Evolutionary conservation across 2,113 vertebrate species (phyloP).

Genomic region (Petrocephalus microphthalmus): DNA sequence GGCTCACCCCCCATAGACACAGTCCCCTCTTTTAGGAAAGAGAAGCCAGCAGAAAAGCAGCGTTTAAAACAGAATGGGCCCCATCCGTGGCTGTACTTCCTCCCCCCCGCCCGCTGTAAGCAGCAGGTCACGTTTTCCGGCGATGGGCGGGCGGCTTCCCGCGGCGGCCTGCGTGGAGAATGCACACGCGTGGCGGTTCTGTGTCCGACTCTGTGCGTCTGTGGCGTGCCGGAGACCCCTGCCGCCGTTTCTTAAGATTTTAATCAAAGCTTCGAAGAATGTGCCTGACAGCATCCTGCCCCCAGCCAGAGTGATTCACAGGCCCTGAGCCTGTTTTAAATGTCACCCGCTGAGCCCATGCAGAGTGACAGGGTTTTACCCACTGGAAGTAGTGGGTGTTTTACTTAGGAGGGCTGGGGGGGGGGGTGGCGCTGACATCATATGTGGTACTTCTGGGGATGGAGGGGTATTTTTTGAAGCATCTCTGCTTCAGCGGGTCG

Average conservation of each 20-base stretch:
- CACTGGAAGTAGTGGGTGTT: constrained; percentile 56
- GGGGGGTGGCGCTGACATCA: constrained; percentile 19
- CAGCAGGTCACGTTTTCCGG: neutral
- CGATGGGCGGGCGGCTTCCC: neutral
- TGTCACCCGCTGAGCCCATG: constrained; percentile 66
- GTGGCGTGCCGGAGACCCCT: neutral
- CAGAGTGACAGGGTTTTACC: constrained; percentile 62
- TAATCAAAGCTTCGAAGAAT: constrained; percentile 46
- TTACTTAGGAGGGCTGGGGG: constrained; percentile 35
- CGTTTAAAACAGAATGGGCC: neutral
- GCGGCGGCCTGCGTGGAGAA: too few species aligned
- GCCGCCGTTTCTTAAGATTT: constrained; percentile 27
- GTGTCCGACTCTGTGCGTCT: neutral
- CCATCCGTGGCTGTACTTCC: neutral
- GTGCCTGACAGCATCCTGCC: constrained; percentile 18
- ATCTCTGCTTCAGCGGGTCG: neutral
- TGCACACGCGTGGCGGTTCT: neutral
- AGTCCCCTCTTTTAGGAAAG: neutral
- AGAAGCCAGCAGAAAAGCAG: neutral
- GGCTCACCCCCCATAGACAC: neutral
- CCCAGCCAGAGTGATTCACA: constrained; percentile 60
- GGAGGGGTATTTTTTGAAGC: constrained; percentile 18
- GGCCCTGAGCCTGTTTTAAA: constrained; percentile 64
- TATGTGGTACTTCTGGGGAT: constrained; percentile 36
- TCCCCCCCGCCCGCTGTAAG: neutral